Evolutionary conservation across 2,113 vertebrate genomes (phyloP).

Genomic region (Oenanthe melanoleuca): DNA sequence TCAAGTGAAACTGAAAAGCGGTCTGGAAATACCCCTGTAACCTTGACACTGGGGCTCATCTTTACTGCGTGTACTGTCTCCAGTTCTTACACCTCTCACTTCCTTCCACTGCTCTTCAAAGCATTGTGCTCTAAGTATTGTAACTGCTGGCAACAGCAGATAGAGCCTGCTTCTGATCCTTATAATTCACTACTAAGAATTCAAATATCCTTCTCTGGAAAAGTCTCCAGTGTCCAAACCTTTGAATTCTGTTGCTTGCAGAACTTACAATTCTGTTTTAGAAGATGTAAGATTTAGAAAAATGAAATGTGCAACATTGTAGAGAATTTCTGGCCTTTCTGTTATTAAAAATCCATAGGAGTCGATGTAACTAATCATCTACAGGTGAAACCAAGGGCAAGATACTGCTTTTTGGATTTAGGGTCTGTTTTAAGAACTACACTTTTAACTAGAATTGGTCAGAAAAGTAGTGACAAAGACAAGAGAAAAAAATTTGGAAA

Average conservation of each 20-base stretch:
- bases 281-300: background rate
- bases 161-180: background rate
- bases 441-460: background rate
- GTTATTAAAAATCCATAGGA: background rate
- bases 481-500: background rate
- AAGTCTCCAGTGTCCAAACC: background rate
- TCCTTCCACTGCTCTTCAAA: slow-evolving; percentile 54
- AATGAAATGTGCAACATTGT: background rate
- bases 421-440: background rate
- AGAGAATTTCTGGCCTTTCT: background rate
- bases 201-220: background rate
- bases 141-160: background rate
- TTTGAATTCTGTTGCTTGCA: background rate
- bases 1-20: background rate
- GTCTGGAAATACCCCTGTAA: background rate
- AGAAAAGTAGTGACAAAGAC: slow-evolving; percentile 10
- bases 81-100: slow-evolving; percentile 11
- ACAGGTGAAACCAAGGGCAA: background rate
- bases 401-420: background rate
- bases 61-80: background rate
- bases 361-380: background rate
- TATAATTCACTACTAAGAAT: background rate
- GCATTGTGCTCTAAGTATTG: background rate
- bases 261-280: background rate
- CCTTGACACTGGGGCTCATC: background rate